phyloP scores from a whole-genome alignment of 2,113 vertebrate genomes.

The Ptychochromis oligacanthus region DNA sequence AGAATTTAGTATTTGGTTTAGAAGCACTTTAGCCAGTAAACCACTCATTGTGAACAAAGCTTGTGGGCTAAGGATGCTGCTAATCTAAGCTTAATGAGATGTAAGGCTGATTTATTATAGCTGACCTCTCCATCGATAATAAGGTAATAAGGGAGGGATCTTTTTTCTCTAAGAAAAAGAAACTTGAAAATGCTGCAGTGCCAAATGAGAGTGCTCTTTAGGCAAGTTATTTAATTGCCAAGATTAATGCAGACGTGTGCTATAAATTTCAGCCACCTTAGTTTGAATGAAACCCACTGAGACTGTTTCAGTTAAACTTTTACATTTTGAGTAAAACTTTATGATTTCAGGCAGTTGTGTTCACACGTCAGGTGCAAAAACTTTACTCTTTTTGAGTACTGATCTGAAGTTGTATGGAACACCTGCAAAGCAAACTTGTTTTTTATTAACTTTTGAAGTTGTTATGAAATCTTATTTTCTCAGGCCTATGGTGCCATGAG shows the following conservation, averaged over 20 bases:
- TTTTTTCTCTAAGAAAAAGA: not conserved
- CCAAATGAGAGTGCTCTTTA: not conserved
- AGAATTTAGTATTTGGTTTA: conserved; percentile 43
- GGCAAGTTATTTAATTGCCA: not conserved
- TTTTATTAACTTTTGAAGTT: conserved; percentile 35
- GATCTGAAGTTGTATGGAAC: conserved; percentile 12
- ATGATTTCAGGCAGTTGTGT: not conserved
- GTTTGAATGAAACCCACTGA: not conserved
- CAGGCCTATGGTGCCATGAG: not conserved
- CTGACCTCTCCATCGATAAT: conserved; percentile 28
- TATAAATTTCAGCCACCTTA: not conserved
- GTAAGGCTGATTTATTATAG: conserved; percentile 26
- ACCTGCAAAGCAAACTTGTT: conserved; percentile 32
- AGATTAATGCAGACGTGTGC: not conserved
- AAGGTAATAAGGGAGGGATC: conserved; percentile 26
- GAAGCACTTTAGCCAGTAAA: conserved; percentile 50
- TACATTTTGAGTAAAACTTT: not conserved
- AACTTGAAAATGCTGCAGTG: not conserved
- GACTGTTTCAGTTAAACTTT: not conserved
- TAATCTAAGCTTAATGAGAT: conserved; percentile 60
- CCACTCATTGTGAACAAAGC: conserved; percentile 57
- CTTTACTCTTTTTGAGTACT: not conserved
- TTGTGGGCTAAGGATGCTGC: conserved; percentile 33
- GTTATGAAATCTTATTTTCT: conserved; percentile 11
- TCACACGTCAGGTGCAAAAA: conserved; percentile 7